phyloP scores from a whole-genome alignment of 2,888 invertebrate genomes.

The Cepaea hortensis region DNA sequence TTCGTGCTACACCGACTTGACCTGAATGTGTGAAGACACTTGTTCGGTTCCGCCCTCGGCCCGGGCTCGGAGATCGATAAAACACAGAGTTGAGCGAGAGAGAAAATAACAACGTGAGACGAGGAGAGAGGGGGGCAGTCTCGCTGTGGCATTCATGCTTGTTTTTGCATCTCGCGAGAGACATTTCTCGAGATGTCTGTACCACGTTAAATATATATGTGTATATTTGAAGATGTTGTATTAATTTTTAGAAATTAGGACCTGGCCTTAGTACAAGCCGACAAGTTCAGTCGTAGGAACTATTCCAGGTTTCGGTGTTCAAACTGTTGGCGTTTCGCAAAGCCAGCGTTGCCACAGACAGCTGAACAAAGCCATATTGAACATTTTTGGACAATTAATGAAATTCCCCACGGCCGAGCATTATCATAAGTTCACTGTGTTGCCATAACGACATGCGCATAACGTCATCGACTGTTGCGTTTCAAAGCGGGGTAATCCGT shows the following conservation, averaged over 20 bases:
- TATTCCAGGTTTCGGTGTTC: not conserved
- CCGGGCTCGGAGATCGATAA: not conserved
- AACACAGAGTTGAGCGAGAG: not conserved
- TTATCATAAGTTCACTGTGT: constrained; percentile 47
- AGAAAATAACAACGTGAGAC: not conserved
- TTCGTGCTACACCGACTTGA: not conserved
- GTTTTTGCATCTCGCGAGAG: not conserved
- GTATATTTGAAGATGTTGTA: not conserved
- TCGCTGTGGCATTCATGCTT: too few species aligned
- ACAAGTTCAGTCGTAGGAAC: too few species aligned
- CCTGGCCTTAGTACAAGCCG: too few species aligned
- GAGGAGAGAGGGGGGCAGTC: not conserved
- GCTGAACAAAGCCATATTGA: constrained; percentile 19
- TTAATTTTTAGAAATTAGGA: too few species aligned
- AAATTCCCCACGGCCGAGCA: constrained; percentile 40
- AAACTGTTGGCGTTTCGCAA: not conserved
- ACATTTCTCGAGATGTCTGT: not conserved
- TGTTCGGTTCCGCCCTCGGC: not conserved
- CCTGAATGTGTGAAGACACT: not conserved
- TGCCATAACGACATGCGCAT: constrained; percentile 49
- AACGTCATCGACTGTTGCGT: constrained; percentile 39
- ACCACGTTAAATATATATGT: not conserved
- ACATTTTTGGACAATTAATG: constrained; percentile 25
- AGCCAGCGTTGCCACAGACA: not conserved
- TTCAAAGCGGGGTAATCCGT: constrained; percentile 30